Percentiles rank a stretch among this genome's conserved stretches.
These are phyloP conservation scores for Indicator maculatus DNA, from an alignment of 2,113 vertebrate genomes.

Conservation along the genomic window DNA sequence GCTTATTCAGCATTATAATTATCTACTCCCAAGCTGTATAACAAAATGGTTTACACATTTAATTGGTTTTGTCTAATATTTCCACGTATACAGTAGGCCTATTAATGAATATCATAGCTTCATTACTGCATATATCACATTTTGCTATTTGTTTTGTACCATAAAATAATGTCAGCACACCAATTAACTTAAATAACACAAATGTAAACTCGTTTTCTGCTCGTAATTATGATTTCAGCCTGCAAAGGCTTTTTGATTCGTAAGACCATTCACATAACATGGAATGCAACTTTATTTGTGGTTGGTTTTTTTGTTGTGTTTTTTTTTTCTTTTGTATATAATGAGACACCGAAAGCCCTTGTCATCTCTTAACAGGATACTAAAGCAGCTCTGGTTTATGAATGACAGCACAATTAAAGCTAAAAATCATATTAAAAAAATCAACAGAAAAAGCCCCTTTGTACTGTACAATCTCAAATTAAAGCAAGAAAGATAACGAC, in stretches of 20 bases:
- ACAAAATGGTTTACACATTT: slow-evolving; percentile 59
- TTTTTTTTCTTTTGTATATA: slow-evolving; percentile 63
- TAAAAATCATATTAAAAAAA: slow-evolving; percentile 73
- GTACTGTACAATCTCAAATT: slow-evolving; percentile 77
- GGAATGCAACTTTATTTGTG: slow-evolving; percentile 79
- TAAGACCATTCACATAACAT: slow-evolving; percentile 77
- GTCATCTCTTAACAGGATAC: slow-evolving; percentile 78
- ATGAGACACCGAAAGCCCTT: slow-evolving; percentile 75
- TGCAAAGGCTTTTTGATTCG: slow-evolving; percentile 50
- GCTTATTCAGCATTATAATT: slow-evolving; percentile 59
- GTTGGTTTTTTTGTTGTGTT: too few species aligned
- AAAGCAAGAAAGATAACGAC: slow-evolving; percentile 76
- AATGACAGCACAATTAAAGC: slow-evolving; percentile 82
- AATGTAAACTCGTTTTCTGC: slow-evolving; percentile 59
- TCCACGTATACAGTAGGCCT: slow-evolving; percentile 45
- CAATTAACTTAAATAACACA: slow-evolving; percentile 65
- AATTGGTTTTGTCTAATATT: slow-evolving; percentile 53
- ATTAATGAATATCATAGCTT: slow-evolving; percentile 50
- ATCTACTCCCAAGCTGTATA: slow-evolving; percentile 57
- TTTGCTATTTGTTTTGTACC: slow-evolving; percentile 34
- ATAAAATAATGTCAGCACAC: slow-evolving; percentile 51
- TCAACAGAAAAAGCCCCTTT: slow-evolving; percentile 39
- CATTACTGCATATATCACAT: slow-evolving; percentile 53
- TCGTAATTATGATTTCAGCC: slow-evolving; percentile 50
- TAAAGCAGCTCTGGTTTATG: slow-evolving; percentile 75